Evolutionary conservation across 1,140 invertebrate species (phyloP).

Genomic region (Argopecten irradians): DNA sequence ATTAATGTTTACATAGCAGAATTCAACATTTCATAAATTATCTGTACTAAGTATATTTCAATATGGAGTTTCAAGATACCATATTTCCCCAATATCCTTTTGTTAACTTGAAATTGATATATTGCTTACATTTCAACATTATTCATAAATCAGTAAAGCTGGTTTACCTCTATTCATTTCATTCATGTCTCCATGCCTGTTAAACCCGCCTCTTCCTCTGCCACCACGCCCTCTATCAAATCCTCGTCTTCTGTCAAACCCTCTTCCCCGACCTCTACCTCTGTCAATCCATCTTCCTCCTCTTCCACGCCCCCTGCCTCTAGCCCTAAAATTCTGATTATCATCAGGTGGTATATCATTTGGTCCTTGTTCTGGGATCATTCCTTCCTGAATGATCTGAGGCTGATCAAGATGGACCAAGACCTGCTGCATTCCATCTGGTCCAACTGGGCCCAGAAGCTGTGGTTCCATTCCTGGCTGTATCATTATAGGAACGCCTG

Average conservation of each 20-base stretch:
- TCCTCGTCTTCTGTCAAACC: background rate
- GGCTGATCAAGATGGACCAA: constrained; percentile 20
- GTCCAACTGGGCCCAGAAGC: constrained; percentile 12
- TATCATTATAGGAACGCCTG: constrained; percentile 5
- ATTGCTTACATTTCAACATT: no score
- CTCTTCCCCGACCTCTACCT: background rate
- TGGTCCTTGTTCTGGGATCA: background rate
- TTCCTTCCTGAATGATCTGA: background rate
- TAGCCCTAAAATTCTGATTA: background rate
- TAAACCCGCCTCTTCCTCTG: background rate
- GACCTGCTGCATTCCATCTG: background rate
- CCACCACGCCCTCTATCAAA: background rate
- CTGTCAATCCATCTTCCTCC: constrained; percentile 12
- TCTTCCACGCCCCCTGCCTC: background rate
- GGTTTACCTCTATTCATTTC: background rate
- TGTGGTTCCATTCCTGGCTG: background rate
- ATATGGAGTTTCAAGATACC: no score
- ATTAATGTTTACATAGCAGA: no score
- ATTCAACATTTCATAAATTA: no score
- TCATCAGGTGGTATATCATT: background rate
- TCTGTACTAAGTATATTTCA: no score
- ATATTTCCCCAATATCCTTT: no score
- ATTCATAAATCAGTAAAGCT: background rate
- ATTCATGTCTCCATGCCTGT: background rate
- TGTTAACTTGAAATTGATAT: no score